Evolutionary conservation across 2,888 invertebrate species (phyloP).

Genomic region (Polyommatus icarus): DNA sequence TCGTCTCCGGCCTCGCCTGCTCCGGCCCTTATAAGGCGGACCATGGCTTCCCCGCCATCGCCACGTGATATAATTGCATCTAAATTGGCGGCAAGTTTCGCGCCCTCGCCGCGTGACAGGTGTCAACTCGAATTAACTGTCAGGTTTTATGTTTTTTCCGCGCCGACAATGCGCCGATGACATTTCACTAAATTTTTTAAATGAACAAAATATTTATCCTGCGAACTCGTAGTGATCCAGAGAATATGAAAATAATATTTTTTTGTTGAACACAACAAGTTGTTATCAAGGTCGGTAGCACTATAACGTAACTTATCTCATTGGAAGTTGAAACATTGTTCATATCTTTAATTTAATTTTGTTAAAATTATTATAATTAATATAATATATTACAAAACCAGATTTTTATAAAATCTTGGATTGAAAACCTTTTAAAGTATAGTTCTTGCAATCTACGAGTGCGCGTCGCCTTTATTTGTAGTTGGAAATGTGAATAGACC

Average conservation of each 20-base stretch:
- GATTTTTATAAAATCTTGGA: not conserved
- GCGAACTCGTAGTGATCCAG: not conserved
- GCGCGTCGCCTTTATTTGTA: no score
- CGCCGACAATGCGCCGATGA: conserved; percentile 1
- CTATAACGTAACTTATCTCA: not conserved
- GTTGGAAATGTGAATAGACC: no score
- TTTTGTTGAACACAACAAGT: not conserved
- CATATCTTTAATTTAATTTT: not conserved
- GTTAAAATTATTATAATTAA: not conserved
- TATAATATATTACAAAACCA: not conserved
- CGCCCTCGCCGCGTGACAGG: conserved; percentile 43
- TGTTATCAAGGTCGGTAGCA: not conserved
- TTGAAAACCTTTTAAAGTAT: not conserved
- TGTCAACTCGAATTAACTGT: conserved; percentile 34
- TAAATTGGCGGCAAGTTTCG: conserved; percentile 48
- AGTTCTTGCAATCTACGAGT: no score
- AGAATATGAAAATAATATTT: not conserved
- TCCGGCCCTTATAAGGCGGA: conserved; percentile 56
- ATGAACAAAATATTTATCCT: not conserved
- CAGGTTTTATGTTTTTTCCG: conserved; percentile 20
- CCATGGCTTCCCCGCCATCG: conserved; percentile 58
- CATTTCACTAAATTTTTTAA: conserved; percentile 25
- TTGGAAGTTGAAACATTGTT: not conserved
- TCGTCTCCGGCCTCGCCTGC: conserved; percentile 45
- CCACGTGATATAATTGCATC: conserved; percentile 58